phyloP scores from a whole-genome alignment of 2,113 vertebrate genomes.

The Heterocephalus glaber region DNA sequence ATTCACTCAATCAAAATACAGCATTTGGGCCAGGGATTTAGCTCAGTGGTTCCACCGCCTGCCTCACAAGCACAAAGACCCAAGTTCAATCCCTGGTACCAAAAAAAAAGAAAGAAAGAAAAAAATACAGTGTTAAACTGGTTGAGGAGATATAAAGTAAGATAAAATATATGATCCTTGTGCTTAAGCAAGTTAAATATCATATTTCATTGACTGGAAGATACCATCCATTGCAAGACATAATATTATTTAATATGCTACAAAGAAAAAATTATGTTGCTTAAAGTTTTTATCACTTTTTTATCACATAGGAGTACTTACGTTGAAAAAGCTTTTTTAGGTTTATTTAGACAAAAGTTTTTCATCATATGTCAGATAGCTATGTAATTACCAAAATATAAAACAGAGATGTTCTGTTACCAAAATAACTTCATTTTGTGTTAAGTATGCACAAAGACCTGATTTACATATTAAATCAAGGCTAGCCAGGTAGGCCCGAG shows the following conservation, averaged over 20 bases:
- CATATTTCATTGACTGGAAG: neutral
- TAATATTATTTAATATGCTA: neutral
- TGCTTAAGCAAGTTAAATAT: neutral
- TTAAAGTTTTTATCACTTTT: constrained; percentile 16
- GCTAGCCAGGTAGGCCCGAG: rapidly evolving
- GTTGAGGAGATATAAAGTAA: neutral
- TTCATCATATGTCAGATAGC: neutral
- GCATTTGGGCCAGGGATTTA: too few species aligned
- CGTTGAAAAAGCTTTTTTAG: neutral
- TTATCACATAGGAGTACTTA: neutral
- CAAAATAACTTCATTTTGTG: neutral
- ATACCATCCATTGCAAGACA: neutral
- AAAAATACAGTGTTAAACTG: neutral
- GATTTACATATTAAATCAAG: neutral
- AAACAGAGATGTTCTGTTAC: neutral
- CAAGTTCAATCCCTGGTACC: too few species aligned
- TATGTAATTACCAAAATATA: neutral
- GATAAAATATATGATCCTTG: neutral
- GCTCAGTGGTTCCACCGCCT: too few species aligned
- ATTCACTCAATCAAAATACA: neutral
- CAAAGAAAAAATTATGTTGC: neutral
- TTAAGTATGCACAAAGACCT: neutral
- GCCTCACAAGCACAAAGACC: too few species aligned
- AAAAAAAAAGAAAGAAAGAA: too few species aligned
- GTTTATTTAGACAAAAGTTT: neutral